phyloP scores from a whole-genome alignment of 2,113 vertebrate genomes.

The Scytalopus superciliaris region DNA sequence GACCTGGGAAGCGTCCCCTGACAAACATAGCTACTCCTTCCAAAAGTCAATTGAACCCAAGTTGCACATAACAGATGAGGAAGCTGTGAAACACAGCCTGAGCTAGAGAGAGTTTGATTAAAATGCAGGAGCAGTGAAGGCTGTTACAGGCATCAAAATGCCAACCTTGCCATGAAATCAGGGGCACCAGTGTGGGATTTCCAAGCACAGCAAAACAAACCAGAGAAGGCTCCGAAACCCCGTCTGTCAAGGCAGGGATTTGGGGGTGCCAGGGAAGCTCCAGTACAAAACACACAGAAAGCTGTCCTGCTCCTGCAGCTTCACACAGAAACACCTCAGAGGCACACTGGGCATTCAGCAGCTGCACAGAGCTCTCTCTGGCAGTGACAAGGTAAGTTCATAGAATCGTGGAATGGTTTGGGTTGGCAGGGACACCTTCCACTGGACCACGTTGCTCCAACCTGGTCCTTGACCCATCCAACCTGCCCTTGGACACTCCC shows the following conservation, averaged over 20 bases:
- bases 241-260: not conserved
- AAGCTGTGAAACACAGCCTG: not conserved
- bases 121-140: not conserved
- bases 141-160: not conserved
- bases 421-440: not conserved
- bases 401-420: not conserved
- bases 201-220: not conserved
- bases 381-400: not conserved
- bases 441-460: not conserved
- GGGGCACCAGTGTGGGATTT: not conserved
- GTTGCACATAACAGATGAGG: not conserved
- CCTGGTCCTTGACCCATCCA: fast-evolving
- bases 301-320: not conserved
- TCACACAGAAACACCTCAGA: not conserved
- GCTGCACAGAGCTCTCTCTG: not conserved
- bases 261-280: not conserved
- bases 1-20: not conserved
- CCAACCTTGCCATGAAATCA: not conserved
- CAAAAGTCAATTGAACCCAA: not conserved
- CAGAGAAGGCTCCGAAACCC: not conserved
- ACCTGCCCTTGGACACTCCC: not conserved
- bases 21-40: not conserved
- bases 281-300: fast-evolving
- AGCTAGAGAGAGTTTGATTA: not conserved
- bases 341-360: not conserved